Base-by-base conservation (phyloP, 2,113 vertebrate genomes). In the Pica pica region DNA sequence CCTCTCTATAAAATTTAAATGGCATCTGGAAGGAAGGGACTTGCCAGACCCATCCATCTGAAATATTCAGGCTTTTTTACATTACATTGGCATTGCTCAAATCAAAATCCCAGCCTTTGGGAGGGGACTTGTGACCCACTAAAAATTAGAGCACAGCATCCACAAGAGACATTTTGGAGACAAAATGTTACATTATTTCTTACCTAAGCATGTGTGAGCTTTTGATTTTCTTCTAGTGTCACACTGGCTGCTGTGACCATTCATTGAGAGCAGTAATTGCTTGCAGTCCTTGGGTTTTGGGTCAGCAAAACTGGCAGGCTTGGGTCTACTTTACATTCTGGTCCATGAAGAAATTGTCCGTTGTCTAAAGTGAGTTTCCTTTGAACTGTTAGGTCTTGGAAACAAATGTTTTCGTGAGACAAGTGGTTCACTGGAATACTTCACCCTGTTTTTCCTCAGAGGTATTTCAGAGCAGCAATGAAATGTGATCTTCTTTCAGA, bases 1-100 rank as follows among this genome's bases (percentile, higher is more conserved):
- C 55, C 70, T 85, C 60, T 63, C 37, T 28, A 60, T 90, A 77
- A 94, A 93, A 96, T 88, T 90, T 90, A 92, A 88, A 92, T 92
- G 78, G 77, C 75, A 71, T 70, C 46, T 90, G 75, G 44, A 94
- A 87, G 74, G 84, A 87, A 93, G 89, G 81, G 85, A 92, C 73
- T 92, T 56, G 63, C 87, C 93, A 59, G 59, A 26, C 59, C 82
- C 39, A 6, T 86, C 63, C 71, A 41, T 42, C 82, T 95, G 89
- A 83, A 95, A 95, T 88, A 95, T 70, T 94, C 31, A 92, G 56
- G 42, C 70, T 77, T 71, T 67, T 94, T 90, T 76, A 85, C 50
- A 13, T 95, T 87, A 20, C 61, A 8, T 3, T 75, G 75, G 56
- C n/a, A 13, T 63, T n/a, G 27, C 76, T 91, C 44, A 57, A 76